Percentiles rank a stretch among this genome's conserved stretches.
Evolutionary conservation across 64 coral and sea anemone species (phyloP).

Genomic region (Porites lutea): DNA sequence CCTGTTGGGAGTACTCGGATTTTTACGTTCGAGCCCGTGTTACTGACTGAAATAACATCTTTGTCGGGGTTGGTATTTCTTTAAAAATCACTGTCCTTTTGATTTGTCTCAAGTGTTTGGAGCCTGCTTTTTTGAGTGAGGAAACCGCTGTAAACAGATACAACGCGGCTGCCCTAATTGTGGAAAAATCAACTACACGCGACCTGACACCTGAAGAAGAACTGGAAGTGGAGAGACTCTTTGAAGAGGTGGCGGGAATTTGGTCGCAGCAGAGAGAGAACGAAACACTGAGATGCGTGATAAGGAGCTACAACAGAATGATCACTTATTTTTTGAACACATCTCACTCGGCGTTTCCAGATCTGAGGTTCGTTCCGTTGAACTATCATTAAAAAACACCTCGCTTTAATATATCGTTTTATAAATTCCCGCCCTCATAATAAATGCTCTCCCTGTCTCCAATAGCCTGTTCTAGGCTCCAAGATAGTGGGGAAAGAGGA

Average conservation of each 20-base stretch:
- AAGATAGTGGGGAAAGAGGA: no score
- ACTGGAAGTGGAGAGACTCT: neutral
- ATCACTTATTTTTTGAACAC: conserved; percentile 45
- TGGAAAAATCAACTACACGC: conserved; percentile 24
- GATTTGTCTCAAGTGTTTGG: conserved; percentile 3
- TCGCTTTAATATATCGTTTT: no score
- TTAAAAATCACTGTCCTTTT: neutral
- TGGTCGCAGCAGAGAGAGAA: conserved; percentile 35
- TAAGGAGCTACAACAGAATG: conserved; percentile 29
- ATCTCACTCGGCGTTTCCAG: conserved; percentile 33
- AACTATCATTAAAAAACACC: no score
- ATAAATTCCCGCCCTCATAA: no score
- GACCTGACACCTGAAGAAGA: neutral
- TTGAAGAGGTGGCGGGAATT: conserved; percentile 3
- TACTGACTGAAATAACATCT: no score
- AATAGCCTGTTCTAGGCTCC: no score
- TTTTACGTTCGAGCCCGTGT: no score
- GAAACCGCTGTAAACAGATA: conserved; percentile 72
- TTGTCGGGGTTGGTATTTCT: no score
- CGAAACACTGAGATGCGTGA: neutral
- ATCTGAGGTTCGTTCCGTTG: conserved; percentile 28
- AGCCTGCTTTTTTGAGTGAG: conserved; percentile 21
- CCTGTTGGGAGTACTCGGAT: no score
- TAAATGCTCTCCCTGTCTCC: no score
- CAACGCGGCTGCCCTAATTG: conserved; percentile 53